Conservation (phyloP, 1,140 invertebrate genomes). For the Cydia pomonella region DNA sequence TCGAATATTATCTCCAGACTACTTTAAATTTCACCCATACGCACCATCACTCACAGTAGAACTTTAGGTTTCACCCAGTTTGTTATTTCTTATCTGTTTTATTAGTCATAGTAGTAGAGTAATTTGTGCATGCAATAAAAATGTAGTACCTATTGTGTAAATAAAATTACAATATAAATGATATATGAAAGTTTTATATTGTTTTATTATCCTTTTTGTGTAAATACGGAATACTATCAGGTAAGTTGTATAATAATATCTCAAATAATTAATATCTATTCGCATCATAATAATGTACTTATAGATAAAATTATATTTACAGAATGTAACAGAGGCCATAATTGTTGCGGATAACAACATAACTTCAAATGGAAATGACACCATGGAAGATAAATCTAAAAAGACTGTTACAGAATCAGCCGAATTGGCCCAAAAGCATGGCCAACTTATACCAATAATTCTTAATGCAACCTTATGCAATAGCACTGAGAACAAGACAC, state of each 20-base stretch:
- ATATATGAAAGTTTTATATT: constrained; percentile 8
- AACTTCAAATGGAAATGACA: not conserved
- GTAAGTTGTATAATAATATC: not conserved
- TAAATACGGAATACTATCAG: not conserved
- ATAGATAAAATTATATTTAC: not conserved
- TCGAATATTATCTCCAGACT: not conserved
- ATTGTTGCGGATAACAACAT: not conserved
- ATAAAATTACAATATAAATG: constrained; percentile 38
- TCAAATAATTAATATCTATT: not conserved
- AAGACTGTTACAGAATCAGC: not conserved
- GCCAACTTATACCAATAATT: not conserved
- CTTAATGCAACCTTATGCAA: constrained; percentile 2
- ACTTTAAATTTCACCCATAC: not conserved
- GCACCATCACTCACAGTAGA: not conserved
- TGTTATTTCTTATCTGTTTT: constrained; percentile 33
- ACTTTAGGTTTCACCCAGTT: not conserved
- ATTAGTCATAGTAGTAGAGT: constrained; percentile 29
- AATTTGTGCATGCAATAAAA: constrained; percentile 22
- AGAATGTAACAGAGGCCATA: constrained; percentile 21
- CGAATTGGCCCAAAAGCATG: not conserved
- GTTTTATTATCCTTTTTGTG: constrained; percentile 36
- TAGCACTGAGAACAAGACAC: not conserved
- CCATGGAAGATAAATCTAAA: not conserved
- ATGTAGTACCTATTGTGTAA: constrained; percentile 41
- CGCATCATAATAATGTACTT: not conserved